phyloP scores from a whole-genome alignment of 2,888 invertebrate genomes.

The Chrysolina haemoptera region DNA sequence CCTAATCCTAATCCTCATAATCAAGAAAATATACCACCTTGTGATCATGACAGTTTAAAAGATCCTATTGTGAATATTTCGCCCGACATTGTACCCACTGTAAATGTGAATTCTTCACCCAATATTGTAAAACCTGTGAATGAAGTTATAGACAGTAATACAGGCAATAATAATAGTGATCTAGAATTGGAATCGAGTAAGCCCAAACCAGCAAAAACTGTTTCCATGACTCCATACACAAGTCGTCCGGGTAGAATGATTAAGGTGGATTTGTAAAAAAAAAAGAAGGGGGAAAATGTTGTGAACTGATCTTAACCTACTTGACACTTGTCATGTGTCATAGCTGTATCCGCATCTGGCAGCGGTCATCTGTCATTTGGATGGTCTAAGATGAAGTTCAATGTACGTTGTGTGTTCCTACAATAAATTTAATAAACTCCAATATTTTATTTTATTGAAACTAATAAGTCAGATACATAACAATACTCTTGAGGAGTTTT shows the following conservation, averaged over 20 bases:
- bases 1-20: too few relatives aligned
- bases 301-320: neutral
- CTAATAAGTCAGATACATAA: too few relatives aligned
- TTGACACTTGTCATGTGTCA: too few relatives aligned
- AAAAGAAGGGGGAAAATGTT: neutral
- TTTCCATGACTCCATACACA: conserved; percentile 2
- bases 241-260: conserved; percentile 10
- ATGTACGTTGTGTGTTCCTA: too few relatives aligned
- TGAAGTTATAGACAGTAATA: conserved; percentile 7
- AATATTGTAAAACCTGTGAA: conserved; percentile 15
- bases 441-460: too few relatives aligned
- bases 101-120: neutral
- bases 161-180: neutral
- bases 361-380: too few relatives aligned
- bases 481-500: too few relatives aligned
- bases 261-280: neutral
- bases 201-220: neutral
- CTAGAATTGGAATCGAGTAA: conserved; percentile 9
- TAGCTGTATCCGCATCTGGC: too few relatives aligned
- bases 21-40: neutral
- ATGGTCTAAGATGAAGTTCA: too few relatives aligned
- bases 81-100: neutral
- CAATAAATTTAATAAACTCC: too few relatives aligned
- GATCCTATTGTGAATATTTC: neutral
- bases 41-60: neutral